These are phyloP conservation scores for Eleutherodactylus coqui DNA, from an alignment of 2,797 vertebrate genomes.

Conservation along the genomic window DNA sequence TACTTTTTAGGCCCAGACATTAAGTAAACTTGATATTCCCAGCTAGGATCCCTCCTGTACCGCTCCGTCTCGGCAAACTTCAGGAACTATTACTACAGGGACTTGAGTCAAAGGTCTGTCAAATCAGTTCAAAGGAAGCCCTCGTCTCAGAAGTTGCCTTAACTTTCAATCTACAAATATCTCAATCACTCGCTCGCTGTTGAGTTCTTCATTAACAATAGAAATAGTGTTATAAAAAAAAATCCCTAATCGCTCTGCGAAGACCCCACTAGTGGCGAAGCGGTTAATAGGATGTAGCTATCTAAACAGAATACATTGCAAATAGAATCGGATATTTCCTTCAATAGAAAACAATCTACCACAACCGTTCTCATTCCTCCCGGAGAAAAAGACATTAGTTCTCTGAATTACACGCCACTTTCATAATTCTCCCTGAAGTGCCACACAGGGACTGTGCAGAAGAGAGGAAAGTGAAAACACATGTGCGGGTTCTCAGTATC, in stretches of 20 bases:
- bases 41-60: conserved; percentile 6
- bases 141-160: conserved; percentile 48
- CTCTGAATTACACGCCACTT: conserved; percentile 77
- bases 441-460: conserved; percentile 78
- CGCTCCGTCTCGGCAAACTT: background rate
- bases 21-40: conserved; percentile 41
- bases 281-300: conserved; percentile 63
- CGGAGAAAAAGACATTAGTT: conserved; percentile 71
- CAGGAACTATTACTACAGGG: conserved; percentile 44
- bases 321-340: conserved; percentile 70
- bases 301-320: conserved; percentile 61
- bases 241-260: background rate
- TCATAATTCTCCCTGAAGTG: conserved; percentile 77
- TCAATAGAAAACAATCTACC: conserved; percentile 70
- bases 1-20: conserved; percentile 15
- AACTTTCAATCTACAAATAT: conserved; percentile 49
- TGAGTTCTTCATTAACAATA: conserved; percentile 21
- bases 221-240: conserved; percentile 45
- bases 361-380: conserved; percentile 73
- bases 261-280: conserved; percentile 22
- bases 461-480: conserved; percentile 83
- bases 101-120: conserved; percentile 25
- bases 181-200: conserved; percentile 33
- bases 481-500: conserved; percentile 82
- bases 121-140: conserved; percentile 47